Evolutionary conservation across 1,140 invertebrate genomes (phyloP), one percentile per base, ranked within the genome.

Genomic region (Lanistes nyassanus): DNA sequence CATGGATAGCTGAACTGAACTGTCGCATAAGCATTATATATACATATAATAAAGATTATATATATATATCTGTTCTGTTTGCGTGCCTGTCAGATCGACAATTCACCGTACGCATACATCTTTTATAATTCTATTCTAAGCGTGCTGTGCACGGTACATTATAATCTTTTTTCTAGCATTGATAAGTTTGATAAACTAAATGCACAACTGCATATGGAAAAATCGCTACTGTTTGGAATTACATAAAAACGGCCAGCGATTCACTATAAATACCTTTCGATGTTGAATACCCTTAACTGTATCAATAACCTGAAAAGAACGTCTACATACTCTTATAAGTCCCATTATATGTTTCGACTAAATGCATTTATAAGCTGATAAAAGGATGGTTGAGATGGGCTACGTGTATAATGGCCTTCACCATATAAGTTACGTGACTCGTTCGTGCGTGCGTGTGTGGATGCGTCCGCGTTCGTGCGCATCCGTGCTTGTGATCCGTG

Each of bases 1-100:
- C 36, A 53, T 55, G 68, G 16, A 29, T 51, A 39, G 34, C 36
- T 69, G 47, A 5, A 31, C 34, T 13, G 34, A 51, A 53, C 13
- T 29, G 67, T 53, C 55, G 47, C 3, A 7, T 16, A 11, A 31
- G 26, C n/a, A 31, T 55, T 65, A 23, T 53, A 13, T 53, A 23
- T 65, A 9, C 68, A 70, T 47, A 55, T n/a, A n/a, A n/a, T n/a
- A n/a, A 56, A 47, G 68, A 55, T 34, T 70, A 56, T 58, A 34
- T 56, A 23, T 39, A 67, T 37, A 67, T 67, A 16, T 67, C 65
- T 13, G 31, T 29, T 16, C 37, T n/a, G n/a, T n/a, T n/a, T n/a
- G n/a, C n/a, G n/a, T n/a, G n/a, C n/a, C n/a, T n/a, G n/a, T n/a
- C n/a, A n/a, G n/a, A n/a, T n/a, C n/a, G n/a, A n/a, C n/a, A n/a